phyloP scores from a whole-genome alignment of 2,113 vertebrate species.

The Heterochromis multidens region DNA sequence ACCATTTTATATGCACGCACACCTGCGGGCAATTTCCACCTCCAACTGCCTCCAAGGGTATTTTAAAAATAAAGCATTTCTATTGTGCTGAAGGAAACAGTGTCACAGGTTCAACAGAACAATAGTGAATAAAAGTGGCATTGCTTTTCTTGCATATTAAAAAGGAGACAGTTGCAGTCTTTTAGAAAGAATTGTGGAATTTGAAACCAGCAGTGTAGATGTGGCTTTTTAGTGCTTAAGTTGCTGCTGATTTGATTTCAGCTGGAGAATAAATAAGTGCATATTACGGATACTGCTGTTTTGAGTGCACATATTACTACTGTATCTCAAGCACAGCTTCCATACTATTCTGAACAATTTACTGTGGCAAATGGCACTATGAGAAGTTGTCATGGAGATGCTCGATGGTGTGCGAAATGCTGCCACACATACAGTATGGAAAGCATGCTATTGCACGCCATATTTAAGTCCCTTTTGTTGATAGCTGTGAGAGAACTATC shows the following conservation, averaged over 20 bases:
- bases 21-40: constrained; percentile 70
- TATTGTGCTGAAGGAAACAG: background rate
- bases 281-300: background rate
- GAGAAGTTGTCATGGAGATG: constrained; percentile 48
- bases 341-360: background rate
- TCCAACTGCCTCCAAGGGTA: constrained; percentile 56
- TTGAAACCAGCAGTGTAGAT: background rate
- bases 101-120: constrained; percentile 3
- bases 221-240: background rate
- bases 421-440: background rate
- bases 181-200: background rate
- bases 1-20: constrained; percentile 52
- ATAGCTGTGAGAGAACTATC: background rate
- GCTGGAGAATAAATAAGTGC: background rate
- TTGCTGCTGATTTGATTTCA: background rate
- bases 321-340: background rate
- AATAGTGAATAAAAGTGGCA: constrained; percentile 12
- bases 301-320: background rate
- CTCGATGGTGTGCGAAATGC: background rate
- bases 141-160: constrained; percentile 11
- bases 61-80: constrained; percentile 43
- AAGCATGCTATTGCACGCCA: background rate
- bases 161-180: background rate
- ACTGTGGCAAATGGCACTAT: background rate
- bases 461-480: background rate